A percentile compares a stretch with the other conserved stretches of the same genome.
Evolutionary conservation across 2,113 vertebrate species (phyloP).

Genomic region (Ranitomeya variabilis): DNA sequence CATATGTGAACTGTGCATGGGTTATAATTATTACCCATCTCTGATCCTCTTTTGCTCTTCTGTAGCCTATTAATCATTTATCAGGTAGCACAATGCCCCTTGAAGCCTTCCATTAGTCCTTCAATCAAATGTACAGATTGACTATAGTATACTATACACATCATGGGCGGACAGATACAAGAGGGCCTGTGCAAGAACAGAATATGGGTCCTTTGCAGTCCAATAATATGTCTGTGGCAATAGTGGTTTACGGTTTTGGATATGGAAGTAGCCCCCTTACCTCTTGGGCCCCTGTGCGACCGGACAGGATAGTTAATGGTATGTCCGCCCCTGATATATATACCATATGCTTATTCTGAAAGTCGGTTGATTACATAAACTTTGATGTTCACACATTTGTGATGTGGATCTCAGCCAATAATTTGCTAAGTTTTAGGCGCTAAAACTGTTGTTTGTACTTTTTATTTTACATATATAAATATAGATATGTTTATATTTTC

Average conservation of each 20-base stretch:
- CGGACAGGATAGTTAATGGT: too few species aligned
- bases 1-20: too few species aligned
- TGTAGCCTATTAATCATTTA: neutral
- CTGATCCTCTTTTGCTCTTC: too few species aligned
- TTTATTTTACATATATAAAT: conserved; percentile 5
- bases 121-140: neutral
- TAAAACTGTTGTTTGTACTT: neutral
- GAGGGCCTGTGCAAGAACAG: too few species aligned
- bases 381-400: neutral
- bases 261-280: too few species aligned
- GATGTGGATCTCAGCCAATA: neutral
- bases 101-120: neutral
- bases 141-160: neutral
- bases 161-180: too few species aligned
- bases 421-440: neutral
- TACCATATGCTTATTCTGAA: neutral
- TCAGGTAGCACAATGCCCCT: neutral
- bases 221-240: too few species aligned
- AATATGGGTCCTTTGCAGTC: too few species aligned
- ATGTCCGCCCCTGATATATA: too few species aligned
- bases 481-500: conserved; percentile 1
- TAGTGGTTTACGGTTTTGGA: too few species aligned
- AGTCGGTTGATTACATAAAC: neutral
- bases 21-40: too few species aligned
- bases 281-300: too few species aligned